phyloP scores from a whole-genome alignment of 2,797 vertebrate species.

The Merluccius polli region DNA sequence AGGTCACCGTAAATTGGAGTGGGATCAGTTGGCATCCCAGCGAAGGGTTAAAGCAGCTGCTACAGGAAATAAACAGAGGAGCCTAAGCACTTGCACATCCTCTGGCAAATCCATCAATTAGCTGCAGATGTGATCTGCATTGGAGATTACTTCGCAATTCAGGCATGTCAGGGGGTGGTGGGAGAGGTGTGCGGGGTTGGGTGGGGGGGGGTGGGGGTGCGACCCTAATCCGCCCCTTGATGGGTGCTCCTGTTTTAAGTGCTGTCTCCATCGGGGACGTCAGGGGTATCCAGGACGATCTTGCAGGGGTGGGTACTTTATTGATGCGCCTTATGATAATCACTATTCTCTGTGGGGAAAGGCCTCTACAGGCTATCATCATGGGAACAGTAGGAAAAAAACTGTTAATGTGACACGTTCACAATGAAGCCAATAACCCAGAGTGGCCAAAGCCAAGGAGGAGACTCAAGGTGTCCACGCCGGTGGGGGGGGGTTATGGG shows the following conservation, averaged over 20 bases:
- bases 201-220: conserved; percentile 10
- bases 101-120: conserved; percentile 79
- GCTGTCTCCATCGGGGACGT: conserved; percentile 52
- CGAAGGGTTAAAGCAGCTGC: conserved; percentile 63
- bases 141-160: conserved; percentile 71
- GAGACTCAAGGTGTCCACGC: conserved; percentile 4
- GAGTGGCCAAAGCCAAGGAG: conserved; percentile 14
- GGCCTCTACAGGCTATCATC: too few relatives aligned
- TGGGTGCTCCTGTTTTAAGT: conserved; percentile 63
- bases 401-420: neutral
- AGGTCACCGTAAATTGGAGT: conserved; percentile 38
- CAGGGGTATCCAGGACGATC: conserved; percentile 35
- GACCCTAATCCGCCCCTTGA: conserved; percentile 69
- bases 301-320: conserved; percentile 29
- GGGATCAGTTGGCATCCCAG: conserved; percentile 27
- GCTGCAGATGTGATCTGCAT: conserved; percentile 78
- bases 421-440: neutral
- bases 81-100: conserved; percentile 64
- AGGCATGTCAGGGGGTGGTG: conserved; percentile 61
- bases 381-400: too few relatives aligned
- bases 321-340: too few relatives aligned
- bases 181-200: conserved; percentile 10
- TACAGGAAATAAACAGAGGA: conserved; percentile 69
- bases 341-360: too few relatives aligned
- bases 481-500: neutral